phyloP scores from a whole-genome alignment of 2,797 vertebrate genomes.

The Rhinatrema bivittatum region DNA sequence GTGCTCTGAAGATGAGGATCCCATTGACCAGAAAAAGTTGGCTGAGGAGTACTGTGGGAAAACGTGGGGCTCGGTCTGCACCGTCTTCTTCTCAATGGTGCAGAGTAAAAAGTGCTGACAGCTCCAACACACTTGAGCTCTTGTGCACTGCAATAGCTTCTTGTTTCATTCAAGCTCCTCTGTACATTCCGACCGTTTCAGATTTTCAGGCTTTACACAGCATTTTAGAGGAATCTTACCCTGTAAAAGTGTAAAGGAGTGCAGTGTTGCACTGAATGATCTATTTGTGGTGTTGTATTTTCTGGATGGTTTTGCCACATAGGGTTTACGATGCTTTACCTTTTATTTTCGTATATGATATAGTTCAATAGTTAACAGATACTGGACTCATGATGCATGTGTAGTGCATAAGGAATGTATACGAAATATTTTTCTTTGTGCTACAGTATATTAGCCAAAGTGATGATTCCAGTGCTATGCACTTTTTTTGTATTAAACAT shows the following conservation, averaged over 20 bases:
- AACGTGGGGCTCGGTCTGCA: constrained; percentile 68
- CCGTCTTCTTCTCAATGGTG: constrained; percentile 73
- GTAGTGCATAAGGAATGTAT: neutral
- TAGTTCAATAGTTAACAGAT: constrained; percentile 6
- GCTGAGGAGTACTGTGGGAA: constrained; percentile 70
- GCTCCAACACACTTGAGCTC: neutral
- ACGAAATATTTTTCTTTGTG: constrained; percentile 5
- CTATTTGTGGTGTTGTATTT: constrained; percentile 26
- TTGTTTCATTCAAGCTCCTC: neutral
- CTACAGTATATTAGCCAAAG: constrained; percentile 20
- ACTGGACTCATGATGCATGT: constrained; percentile 1
- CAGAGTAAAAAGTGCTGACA: constrained; percentile 68
- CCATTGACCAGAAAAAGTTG: constrained; percentile 46
- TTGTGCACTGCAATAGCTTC: neutral
- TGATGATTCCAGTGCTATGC: constrained; percentile 13
- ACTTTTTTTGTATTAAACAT: constrained; percentile 16
- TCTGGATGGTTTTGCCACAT: constrained; percentile 3
- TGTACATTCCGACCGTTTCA: neutral
- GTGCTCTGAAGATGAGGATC: constrained; percentile 52
- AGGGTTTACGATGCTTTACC: neutral
- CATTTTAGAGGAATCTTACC: too few species aligned
- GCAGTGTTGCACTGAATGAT: constrained; percentile 10
- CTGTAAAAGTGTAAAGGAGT: constrained; percentile 1
- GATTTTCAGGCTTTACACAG: neutral
- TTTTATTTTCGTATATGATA: constrained; percentile 1